Base-by-base conservation (phyloP, 1,140 invertebrate genomes). In the Ips typographus region DNA sequence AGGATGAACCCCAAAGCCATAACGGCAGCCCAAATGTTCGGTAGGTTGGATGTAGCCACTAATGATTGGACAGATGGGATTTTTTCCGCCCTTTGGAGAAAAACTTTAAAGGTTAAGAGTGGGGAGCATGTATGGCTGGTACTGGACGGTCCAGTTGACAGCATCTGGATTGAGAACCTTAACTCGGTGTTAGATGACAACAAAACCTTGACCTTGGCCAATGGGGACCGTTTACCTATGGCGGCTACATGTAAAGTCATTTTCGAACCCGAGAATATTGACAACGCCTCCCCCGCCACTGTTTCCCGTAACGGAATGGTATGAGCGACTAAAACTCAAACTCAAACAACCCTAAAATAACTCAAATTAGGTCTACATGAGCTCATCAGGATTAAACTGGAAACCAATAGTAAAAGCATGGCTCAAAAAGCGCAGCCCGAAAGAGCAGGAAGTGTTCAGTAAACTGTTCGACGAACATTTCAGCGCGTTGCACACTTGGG, bases 21-120 rank as follows among this genome's bases (percentile, higher is more conserved):
- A 73, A 98, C 95, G 56, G 94, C 94, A 1, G 89, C 94, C 2
- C 95, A 98, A 85, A 98, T 98, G 96, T 98, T 98, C 83, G 96
- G 96, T 0, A 85, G 94, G 53, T 83, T 98, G 37, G 95, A 98
- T 79, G 95, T 97, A 0, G 95, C 95, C 1, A 98, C 96, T 0
- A 98, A 98, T 79, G 96, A 98, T 78, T 98, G 96, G 96, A 98
- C 95, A 0, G 95, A 98, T 81, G 96, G 96, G 1, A 97, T 98
- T 73, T 98, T 98, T 81, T 97, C 95, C 4, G 94, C 95, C 0
- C 82, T 98, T 0, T 98, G 95, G 96, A 85, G 95, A 52, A 94
- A 96, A 83, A 97, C 95, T 0, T 83, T 96, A 0, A 95, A 94
- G 82, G 81, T 91, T 0, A 97, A 96, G 81, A 88, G 89, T 85